Conservation (phyloP, 2,888 invertebrate genomes). For the Tenodera sinensis region DNA sequence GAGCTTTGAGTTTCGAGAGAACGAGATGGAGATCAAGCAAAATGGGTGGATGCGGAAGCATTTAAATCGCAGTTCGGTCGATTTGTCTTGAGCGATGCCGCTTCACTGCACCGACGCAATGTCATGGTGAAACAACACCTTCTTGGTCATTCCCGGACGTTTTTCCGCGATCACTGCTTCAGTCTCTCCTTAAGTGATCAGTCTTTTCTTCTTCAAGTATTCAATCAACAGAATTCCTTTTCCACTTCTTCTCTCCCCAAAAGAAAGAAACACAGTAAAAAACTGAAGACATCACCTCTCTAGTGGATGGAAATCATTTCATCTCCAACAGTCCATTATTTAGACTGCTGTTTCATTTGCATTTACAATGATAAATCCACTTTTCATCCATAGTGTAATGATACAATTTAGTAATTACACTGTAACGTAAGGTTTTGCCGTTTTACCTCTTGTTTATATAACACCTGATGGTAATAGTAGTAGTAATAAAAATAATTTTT, state of each 20-base stretch:
- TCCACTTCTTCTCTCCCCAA: too few species aligned
- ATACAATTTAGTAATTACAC: too few species aligned
- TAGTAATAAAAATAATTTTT: too few species aligned
- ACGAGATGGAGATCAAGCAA: not conserved
- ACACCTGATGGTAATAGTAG: too few species aligned
- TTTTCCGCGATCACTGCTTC: not conserved
- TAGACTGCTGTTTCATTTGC: not conserved
- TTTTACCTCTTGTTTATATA: too few species aligned
- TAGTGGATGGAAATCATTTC: not conserved
- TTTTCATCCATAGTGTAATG: not conserved
- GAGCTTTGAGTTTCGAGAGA: too few species aligned
- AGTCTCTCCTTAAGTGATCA: not conserved
- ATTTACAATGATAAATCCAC: not conserved
- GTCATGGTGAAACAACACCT: not conserved
- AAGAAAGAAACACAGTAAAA: too few species aligned
- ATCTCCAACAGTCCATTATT: not conserved
- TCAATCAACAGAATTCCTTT: not conserved
- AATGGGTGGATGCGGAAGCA: not conserved
- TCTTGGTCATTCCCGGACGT: not conserved
- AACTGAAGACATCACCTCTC: not conserved
- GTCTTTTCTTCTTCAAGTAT: not conserved
- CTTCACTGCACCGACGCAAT: not conserved
- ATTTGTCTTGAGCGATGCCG: not conserved
- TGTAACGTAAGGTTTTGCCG: too few species aligned
- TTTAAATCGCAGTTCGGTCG: not conserved